A percentile compares a stretch with the other conserved stretches of the same genome.
Evolutionary conservation across 2,888 invertebrate genomes (phyloP).

Genomic region (Drosophila heteroneura): DNA sequence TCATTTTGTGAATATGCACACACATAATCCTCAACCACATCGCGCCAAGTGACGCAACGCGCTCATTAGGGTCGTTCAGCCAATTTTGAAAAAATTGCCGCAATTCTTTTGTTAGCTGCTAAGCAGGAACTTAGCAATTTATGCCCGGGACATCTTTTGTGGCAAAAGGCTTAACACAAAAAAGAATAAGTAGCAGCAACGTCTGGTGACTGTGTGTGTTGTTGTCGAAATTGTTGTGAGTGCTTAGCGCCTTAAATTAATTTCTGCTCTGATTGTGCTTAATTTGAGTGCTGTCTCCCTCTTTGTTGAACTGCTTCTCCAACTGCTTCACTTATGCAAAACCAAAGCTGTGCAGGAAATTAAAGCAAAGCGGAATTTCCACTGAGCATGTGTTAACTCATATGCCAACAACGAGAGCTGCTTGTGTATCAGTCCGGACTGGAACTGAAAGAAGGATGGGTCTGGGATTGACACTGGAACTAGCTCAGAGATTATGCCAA

Average conservation of each 20-base stretch:
- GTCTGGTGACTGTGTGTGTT: constrained; percentile 31
- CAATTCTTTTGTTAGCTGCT: constrained; percentile 35
- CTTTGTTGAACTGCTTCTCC: background rate
- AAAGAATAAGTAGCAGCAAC: constrained; percentile 2
- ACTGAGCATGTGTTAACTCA: constrained; percentile 71
- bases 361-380: constrained; percentile 65
- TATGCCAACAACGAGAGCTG: constrained; percentile 35
- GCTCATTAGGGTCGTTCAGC: constrained; percentile 62
- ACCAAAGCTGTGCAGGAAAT: constrained; percentile 53
- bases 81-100: constrained; percentile 49
- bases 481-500: constrained; percentile 44
- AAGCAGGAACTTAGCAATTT: constrained; percentile 53
- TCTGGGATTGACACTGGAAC: background rate
- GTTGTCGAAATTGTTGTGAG: constrained; percentile 72
- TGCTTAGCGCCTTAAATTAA: constrained; percentile 78
- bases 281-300: constrained; percentile 59
- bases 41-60: constrained; percentile 4
- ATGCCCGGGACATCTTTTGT: constrained; percentile 35
- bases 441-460: background rate
- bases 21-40: constrained; percentile 3
- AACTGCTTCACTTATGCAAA: constrained; percentile 52
- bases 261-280: constrained; percentile 80
- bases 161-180: constrained; percentile 44
- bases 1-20: constrained; percentile 20
- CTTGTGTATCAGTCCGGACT: background rate